These are phyloP conservation scores for Ascaphus truei DNA, from an alignment of 2,113 vertebrate species.

Conservation along the genomic window DNA sequence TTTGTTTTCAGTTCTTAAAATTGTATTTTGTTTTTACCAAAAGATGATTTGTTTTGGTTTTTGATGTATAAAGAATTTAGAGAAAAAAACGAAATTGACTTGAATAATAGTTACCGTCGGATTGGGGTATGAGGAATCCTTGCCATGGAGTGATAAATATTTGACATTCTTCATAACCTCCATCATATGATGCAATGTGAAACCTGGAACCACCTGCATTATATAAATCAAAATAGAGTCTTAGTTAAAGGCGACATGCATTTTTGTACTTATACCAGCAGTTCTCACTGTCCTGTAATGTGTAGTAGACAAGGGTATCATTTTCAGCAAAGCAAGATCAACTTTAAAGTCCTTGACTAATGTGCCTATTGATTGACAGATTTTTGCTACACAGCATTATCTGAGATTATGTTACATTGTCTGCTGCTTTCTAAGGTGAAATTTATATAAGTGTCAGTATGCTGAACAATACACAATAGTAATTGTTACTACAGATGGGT, in stretches of 20 bases:
- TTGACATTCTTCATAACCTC: not conserved
- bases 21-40: too few species aligned
- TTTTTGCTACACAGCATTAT: not conserved
- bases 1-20: too few species aligned
- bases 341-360: constrained; percentile 4
- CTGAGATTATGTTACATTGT: not conserved
- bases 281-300: not conserved
- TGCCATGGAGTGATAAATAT: too few species aligned
- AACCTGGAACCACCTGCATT: not conserved
- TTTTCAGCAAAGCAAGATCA: constrained; percentile 6
- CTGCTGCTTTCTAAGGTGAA: not conserved
- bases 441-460: not conserved
- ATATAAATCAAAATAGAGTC: constrained; percentile 2
- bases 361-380: not conserved
- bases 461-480: not conserved
- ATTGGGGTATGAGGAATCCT: too few species aligned
- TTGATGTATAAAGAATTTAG: too few species aligned
- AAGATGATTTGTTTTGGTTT: too few species aligned
- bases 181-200: not conserved
- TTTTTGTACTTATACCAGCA: not conserved
- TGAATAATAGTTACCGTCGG: too few species aligned
- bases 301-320: constrained; percentile 3
- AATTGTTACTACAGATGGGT: not conserved
- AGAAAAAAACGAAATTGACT: too few species aligned
- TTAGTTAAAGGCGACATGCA: not conserved